Percentiles rank a stretch among this genome's conserved stretches.
Conservation (phyloP, 2,888 invertebrate species). For the Drosophila flavopinicola region DNA sequence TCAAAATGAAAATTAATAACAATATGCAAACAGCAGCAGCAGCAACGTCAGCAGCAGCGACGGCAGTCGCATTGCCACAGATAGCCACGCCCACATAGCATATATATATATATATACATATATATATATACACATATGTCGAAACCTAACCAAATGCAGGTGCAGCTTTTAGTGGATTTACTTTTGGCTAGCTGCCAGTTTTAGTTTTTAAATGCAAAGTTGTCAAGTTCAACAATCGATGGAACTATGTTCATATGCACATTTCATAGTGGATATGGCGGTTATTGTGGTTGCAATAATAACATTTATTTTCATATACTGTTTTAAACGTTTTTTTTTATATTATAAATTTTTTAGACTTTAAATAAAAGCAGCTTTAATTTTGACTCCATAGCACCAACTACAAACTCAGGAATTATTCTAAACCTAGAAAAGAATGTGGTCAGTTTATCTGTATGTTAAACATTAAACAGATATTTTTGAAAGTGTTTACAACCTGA, state of each 20-base stretch:
- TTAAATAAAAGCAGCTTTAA: too few species aligned
- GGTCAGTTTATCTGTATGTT: too few species aligned
- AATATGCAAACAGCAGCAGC: conserved; percentile 65
- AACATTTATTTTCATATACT: background rate
- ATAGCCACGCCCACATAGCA: conserved; percentile 32
- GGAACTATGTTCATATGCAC: conserved; percentile 15
- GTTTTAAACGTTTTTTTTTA: background rate
- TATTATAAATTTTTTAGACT: too few species aligned
- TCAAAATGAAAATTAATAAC: conserved; percentile 82
- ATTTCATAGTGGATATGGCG: conserved; percentile 24
- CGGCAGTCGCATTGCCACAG: conserved; percentile 26
- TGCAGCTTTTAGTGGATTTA: conserved; percentile 46
- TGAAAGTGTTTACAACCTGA: too few species aligned
- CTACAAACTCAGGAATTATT: too few species aligned
- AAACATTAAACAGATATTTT: too few species aligned
- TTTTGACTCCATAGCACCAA: too few species aligned
- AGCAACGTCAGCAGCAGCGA: conserved; percentile 17
- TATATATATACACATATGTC: conserved; percentile 5
- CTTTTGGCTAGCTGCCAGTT: conserved; percentile 39
- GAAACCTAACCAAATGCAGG: conserved; percentile 53
- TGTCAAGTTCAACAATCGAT: conserved; percentile 56
- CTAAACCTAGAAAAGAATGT: too few species aligned
- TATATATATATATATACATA: conserved; percentile 7
- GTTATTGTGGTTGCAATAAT: conserved; percentile 16
- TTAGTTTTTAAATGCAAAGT: conserved; percentile 45